phyloP scores from a whole-genome alignment of 2,888 invertebrate genomes.

The Limnephilus lunatus region DNA sequence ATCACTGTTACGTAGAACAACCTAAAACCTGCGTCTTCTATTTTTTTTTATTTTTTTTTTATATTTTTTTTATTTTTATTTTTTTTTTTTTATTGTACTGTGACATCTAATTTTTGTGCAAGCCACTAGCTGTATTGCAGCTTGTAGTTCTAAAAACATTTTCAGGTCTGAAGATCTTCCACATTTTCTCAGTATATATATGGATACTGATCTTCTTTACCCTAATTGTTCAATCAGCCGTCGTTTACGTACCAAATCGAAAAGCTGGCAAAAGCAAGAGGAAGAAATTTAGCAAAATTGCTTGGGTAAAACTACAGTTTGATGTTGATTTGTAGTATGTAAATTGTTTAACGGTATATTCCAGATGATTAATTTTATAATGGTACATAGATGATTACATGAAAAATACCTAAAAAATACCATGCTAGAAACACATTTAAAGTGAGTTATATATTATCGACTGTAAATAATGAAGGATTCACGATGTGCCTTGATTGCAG shows the following conservation, averaged over 20 bases:
- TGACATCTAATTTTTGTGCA: not conserved
- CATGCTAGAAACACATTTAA: not conserved
- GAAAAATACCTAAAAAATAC: no score
- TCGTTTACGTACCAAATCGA: not conserved
- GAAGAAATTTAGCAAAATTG: not conserved
- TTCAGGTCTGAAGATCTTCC: not conserved
- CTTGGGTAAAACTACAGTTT: conserved; percentile 26
- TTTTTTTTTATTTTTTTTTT: no score
- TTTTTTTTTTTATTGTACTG: no score
- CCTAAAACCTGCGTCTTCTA: no score
- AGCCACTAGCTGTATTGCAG: no score
- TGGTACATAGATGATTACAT: no score
- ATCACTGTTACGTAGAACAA: no score
- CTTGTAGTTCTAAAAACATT: not conserved
- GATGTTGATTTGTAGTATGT: no score
- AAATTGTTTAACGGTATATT: no score
- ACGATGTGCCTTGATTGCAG: not conserved
- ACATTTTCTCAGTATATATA: not conserved
- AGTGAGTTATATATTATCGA: not conserved
- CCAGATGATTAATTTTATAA: no score
- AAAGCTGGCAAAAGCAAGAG: not conserved
- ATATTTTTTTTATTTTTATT: no score
- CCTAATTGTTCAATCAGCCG: not conserved
- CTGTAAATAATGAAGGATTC: not conserved
- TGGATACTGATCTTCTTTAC: not conserved